These are phyloP conservation scores for Drosophila kokeensis DNA, from an alignment of 2,888 invertebrate species.

Conservation along the genomic window DNA sequence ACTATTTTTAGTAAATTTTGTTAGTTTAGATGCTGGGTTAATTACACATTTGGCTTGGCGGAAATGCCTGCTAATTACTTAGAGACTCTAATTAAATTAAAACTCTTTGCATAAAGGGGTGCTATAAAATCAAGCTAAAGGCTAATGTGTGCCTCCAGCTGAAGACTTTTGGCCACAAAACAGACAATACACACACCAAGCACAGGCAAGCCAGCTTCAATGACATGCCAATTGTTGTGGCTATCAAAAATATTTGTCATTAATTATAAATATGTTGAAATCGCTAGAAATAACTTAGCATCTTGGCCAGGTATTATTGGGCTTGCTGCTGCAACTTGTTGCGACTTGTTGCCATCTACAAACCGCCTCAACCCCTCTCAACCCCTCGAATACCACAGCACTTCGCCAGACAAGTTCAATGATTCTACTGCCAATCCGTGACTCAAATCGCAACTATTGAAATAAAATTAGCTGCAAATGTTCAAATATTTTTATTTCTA, in stretches of 20 bases:
- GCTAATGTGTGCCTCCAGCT: slow-evolving; percentile 54
- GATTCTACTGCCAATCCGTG: slow-evolving; percentile 65
- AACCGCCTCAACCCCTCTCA: not conserved
- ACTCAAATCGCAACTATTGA: slow-evolving; percentile 44
- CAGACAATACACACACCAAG: slow-evolving; percentile 11
- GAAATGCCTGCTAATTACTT: slow-evolving; percentile 72
- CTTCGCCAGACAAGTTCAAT: slow-evolving; percentile 70
- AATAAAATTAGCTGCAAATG: slow-evolving; percentile 71
- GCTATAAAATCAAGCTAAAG: slow-evolving; percentile 52
- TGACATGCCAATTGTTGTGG: slow-evolving; percentile 76
- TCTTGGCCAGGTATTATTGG: slow-evolving; percentile 53
- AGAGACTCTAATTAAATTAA: slow-evolving; percentile 55
- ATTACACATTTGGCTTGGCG: slow-evolving; percentile 67
- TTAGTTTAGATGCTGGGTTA: slow-evolving; percentile 36
- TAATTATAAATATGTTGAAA: slow-evolving; percentile 79
- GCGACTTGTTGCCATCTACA: slow-evolving; percentile 17
- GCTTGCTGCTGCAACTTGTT: slow-evolving; percentile 30
- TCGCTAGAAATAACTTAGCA: slow-evolving; percentile 63
- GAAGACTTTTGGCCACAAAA: slow-evolving; percentile 21
- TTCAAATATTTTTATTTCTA: slow-evolving; percentile 44
- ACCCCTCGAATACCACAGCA: not conserved
- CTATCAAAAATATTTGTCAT: slow-evolving; percentile 78
- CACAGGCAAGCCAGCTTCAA: slow-evolving; percentile 49
- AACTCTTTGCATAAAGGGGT: slow-evolving; percentile 49
- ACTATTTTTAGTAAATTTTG: slow-evolving; percentile 52